These are phyloP conservation scores for Hemiprocne comata DNA, from an alignment of 2,113 vertebrate species.

Conservation along the genomic window DNA sequence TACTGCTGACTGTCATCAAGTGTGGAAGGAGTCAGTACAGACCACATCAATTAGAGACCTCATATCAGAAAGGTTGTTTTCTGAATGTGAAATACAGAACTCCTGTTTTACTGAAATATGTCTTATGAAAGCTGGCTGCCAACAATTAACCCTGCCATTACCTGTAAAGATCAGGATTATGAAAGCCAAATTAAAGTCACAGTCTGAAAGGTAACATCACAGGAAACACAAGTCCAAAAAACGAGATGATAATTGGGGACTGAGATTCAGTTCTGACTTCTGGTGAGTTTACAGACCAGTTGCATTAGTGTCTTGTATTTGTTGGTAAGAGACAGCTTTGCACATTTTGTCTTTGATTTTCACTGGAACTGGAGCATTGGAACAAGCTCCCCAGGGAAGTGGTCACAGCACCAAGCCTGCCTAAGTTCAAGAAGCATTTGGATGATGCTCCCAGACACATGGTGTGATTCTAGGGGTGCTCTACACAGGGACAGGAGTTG, in stretches of 20 bases:
- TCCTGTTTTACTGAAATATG: not conserved
- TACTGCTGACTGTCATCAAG: not conserved
- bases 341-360: not conserved
- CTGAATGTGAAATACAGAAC: not conserved
- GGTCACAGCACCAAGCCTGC: too few species aligned
- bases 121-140: not conserved
- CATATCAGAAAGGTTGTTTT: too few species aligned
- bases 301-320: not conserved
- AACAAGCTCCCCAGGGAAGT: too few species aligned
- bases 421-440: too few species aligned
- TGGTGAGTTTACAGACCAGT: not conserved
- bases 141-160: not conserved
- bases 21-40: not conserved
- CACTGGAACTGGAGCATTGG: too few species aligned
- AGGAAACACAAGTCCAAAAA: not conserved
- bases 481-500: too few species aligned
- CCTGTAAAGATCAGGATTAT: not conserved
- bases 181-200: not conserved
- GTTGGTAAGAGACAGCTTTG: not conserved
- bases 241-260: not conserved
- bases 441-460: too few species aligned
- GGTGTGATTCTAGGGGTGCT: too few species aligned
- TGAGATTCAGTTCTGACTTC: not conserved
- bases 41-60: not conserved
- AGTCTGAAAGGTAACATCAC: not conserved